Percentiles rank a stretch among this genome's conserved stretches.
Evolutionary conservation across 2,113 vertebrate species (phyloP).

Genomic region (Tychaedon coryphoeus): DNA sequence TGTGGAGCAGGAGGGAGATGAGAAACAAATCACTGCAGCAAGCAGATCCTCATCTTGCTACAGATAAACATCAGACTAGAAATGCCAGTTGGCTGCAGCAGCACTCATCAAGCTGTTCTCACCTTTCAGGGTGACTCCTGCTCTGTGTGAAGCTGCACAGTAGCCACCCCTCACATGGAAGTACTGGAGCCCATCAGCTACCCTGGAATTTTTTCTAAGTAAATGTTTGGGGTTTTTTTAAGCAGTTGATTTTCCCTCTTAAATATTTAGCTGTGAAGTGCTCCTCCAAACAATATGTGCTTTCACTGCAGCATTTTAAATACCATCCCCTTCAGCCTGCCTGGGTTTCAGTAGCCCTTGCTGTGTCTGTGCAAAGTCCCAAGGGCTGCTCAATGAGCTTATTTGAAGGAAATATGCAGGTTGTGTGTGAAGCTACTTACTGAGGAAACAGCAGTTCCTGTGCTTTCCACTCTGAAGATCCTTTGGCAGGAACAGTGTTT

Average conservation of each 20-base stretch:
- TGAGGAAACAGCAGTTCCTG: constrained; percentile 76
- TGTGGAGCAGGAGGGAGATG: neutral
- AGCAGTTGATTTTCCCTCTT: neutral
- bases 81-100: neutral
- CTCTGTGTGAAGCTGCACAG: neutral
- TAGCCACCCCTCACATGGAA: neutral
- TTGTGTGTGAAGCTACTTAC: constrained; percentile 70
- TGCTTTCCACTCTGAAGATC: constrained; percentile 62
- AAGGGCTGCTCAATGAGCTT: neutral
- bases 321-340: neutral
- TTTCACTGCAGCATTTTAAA: neutral
- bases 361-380: neutral
- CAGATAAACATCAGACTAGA: neutral
- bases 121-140: neutral
- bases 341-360: neutral
- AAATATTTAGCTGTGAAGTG: neutral
- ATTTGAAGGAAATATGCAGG: neutral
- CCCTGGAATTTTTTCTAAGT: neutral
- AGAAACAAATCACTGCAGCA: neutral
- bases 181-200: neutral
- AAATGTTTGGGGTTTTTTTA: neutral
- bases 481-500: constrained; percentile 70
- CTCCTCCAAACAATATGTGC: neutral
- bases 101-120: neutral
- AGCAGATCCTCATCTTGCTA: neutral